Conservation (phyloP, 2,113 vertebrate species). For the Ceuthmochares aereus region DNA sequence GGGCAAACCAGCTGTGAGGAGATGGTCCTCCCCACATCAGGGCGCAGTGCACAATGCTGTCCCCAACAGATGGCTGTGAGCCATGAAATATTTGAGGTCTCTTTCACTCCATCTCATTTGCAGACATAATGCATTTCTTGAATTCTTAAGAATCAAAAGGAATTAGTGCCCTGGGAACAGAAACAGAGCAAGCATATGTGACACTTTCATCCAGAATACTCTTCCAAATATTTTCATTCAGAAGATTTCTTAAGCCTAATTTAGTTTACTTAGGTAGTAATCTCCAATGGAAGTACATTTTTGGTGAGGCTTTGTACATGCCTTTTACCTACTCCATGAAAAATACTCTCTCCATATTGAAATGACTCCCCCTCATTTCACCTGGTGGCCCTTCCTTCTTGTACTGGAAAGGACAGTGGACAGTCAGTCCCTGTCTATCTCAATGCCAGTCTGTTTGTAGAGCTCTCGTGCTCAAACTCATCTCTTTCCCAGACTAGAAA, state of each 20-base stretch:
- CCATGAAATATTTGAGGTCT: not conserved
- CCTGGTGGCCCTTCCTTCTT: not conserved
- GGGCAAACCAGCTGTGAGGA: not conserved
- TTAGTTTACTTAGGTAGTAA: not conserved
- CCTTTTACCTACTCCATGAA: not conserved
- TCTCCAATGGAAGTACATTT: not conserved
- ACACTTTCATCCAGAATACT: not conserved
- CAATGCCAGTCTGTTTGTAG: not conserved
- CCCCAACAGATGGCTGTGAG: not conserved
- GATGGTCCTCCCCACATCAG: not conserved
- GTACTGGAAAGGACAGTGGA: not conserved
- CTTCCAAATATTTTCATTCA: not conserved
- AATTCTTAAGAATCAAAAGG: not conserved
- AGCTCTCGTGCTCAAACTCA: not conserved
- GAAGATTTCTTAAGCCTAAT: not conserved
- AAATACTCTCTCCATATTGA: not conserved
- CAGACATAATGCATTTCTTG: not conserved
- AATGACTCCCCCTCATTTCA: not conserved
- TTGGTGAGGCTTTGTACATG: not conserved
- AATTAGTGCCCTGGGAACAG: not conserved
- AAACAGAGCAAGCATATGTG: not conserved
- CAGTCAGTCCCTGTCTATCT: no score
- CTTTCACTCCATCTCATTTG: not conserved
- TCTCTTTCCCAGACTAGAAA: not conserved
- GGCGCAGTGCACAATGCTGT: not conserved